These are phyloP conservation scores for Plotosus lineatus DNA, from an alignment of 2,113 vertebrate genomes.

Conservation along the genomic window DNA sequence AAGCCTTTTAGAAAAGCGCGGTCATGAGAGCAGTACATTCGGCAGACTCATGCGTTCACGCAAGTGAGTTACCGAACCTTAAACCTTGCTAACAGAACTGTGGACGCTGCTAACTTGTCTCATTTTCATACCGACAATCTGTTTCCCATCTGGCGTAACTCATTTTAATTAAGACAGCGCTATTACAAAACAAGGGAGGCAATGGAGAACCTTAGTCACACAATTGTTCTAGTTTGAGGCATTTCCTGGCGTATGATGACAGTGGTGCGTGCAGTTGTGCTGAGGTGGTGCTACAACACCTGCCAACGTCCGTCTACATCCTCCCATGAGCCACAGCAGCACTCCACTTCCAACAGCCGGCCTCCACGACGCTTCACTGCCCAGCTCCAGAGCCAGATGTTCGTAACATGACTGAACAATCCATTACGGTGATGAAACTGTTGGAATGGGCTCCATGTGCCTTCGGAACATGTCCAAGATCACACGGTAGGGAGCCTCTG, in stretches of 20 bases:
- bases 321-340: constrained; percentile 28
- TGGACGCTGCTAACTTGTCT: constrained; percentile 59
- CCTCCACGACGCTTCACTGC: constrained; percentile 45
- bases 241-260: constrained; percentile 50
- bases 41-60: constrained; percentile 1
- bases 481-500: constrained; percentile 26
- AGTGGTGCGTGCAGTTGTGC: constrained; percentile 36
- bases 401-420: constrained; percentile 39
- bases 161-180: constrained; percentile 61
- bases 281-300: constrained; percentile 51
- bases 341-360: constrained; percentile 45
- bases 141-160: constrained; percentile 63
- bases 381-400: constrained; percentile 53
- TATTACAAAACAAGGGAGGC: constrained; percentile 45
- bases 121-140: constrained; percentile 60
- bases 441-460: constrained; percentile 3
- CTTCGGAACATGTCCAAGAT: constrained; percentile 16
- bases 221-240: constrained; percentile 38
- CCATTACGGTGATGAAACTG: constrained; percentile 19
- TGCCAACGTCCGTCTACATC: constrained; percentile 38
- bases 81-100: constrained; percentile 46
- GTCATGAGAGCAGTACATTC: neutral
- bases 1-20: constrained; percentile 14
- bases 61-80: constrained; percentile 45
- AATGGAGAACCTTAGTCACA: constrained; percentile 42